Base-by-base conservation (phyloP, 2,797 vertebrate species). In the Coregonus suidteri region DNA sequence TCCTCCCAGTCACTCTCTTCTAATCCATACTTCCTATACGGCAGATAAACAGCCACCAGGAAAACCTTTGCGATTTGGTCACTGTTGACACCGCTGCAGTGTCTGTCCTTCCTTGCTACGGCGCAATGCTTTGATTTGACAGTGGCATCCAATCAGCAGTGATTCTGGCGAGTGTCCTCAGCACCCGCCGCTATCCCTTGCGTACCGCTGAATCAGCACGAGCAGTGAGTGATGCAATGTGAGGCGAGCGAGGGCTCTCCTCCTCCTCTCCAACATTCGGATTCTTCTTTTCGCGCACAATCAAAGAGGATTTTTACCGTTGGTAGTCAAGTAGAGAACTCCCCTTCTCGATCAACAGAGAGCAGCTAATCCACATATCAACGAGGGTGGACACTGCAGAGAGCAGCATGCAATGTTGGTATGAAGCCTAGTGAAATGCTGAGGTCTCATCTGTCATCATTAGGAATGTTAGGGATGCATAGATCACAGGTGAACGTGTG, bases 131-230 rank as follows among this genome's bases (percentile, higher is more conserved):
- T 64, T 64, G 80, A 79, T 73, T 62, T 67, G 69, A 3, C 15
- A 83, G 71, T 67, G 81, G 82, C 74, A 0, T 69, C 9, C 67
- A 72, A 77, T 73, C 76, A 0, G 34, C 18, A 9, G 68, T 74
- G 74, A 25, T 67, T 74, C 69, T 71, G 75, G 73, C 67, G 64
- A 75, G 74, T 77, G 77, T 81, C 77, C 69, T 74, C 9, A 47
- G 41, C 41, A 47, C 9, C 41, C 9, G 41, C 41, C 41, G 41
- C 41, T 47, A 47, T 47, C 41, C 3, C 41, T 47, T 47, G 41
- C 9, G 41, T 47, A 9, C 20, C 5, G 59, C 59, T 64, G 25
- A 89, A 87, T 93, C 89, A 88, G 88, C 84, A 85, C 75, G 31
- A 20, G 51, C 66, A 82, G 53, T 54, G 52, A 74, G 76, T 82